These are phyloP conservation scores for Drosophila ficusphila DNA, from an alignment of 1,140 invertebrate species.

Conservation along the genomic window DNA sequence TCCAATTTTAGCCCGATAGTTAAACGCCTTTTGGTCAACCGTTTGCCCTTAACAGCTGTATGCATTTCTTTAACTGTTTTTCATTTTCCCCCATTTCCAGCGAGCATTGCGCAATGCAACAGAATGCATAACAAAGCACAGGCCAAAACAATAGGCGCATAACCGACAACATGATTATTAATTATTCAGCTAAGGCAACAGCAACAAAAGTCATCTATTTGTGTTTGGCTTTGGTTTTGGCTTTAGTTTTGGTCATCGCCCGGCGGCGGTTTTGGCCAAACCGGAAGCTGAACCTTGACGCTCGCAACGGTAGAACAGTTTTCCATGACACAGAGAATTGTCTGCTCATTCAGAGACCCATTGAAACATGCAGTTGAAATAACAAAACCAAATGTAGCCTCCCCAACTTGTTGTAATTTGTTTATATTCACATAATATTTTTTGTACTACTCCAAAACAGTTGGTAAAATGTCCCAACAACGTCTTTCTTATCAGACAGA, in stretches of 20 bases:
- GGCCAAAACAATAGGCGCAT: conserved; percentile 65
- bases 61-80: conserved; percentile 47
- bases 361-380: neutral
- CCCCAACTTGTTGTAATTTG: too few relatives aligned
- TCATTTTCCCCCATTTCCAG: conserved; percentile 23
- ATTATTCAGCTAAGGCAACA: conserved; percentile 63
- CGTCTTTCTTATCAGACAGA: conserved; percentile 2
- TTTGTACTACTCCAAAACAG: too few relatives aligned
- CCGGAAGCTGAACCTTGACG: conserved; percentile 53
- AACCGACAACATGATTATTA: conserved; percentile 73
- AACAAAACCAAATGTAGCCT: neutral
- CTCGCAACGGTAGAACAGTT: conserved; percentile 48
- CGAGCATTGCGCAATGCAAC: conserved; percentile 71
- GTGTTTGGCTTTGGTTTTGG: conserved; percentile 21
- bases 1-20: conserved; percentile 18
- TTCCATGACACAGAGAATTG: conserved; percentile 40
- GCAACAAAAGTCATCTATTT: conserved; percentile 37
- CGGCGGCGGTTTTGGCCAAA: conserved; percentile 41
- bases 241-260: conserved; percentile 22
- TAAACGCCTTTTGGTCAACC: neutral
- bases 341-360: neutral
- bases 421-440: too few relatives aligned
- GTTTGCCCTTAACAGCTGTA: conserved; percentile 42
- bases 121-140: conserved; percentile 71
- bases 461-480: too few relatives aligned